A percentile compares a stretch with the other conserved stretches of the same genome.
Evolutionary conservation across 2,888 invertebrate species (phyloP).

Genomic region (Lysandra coridon): DNA sequence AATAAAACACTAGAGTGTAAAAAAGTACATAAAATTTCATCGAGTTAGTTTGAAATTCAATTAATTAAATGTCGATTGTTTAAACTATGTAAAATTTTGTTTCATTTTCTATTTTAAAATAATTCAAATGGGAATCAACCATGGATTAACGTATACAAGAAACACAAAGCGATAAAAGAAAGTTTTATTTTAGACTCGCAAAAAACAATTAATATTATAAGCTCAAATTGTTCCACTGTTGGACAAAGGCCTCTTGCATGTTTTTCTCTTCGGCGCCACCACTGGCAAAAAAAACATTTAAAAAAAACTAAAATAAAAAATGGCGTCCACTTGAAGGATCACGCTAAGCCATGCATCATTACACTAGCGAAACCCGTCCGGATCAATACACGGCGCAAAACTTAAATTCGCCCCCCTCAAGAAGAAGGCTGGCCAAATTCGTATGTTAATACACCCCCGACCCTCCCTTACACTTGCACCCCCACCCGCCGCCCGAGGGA

Average conservation of each 20-base stretch:
- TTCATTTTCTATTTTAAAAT: neutral
- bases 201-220: constrained; percentile 32
- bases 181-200: constrained; percentile 9
- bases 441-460: constrained; percentile 73
- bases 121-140: neutral
- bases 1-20: neutral
- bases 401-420: constrained; percentile 76
- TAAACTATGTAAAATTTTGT: neutral
- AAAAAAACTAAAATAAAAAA: constrained; percentile 27
- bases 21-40: neutral
- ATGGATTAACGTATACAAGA: neutral
- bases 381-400: constrained; percentile 77
- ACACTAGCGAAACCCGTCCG: constrained; percentile 58
- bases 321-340: constrained; percentile 41
- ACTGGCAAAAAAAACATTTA: neutral
- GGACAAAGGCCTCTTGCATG: too few relatives aligned
- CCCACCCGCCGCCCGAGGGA: constrained; percentile 60
- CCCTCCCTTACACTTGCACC: constrained; percentile 48
- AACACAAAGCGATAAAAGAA: neutral
- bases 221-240: neutral
- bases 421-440: constrained; percentile 77
- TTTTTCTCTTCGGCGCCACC: neutral
- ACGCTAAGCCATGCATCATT: constrained; percentile 45
- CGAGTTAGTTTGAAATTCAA: neutral
- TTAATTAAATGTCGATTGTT: neutral